Evolutionary conservation across 2,113 vertebrate species (phyloP).

Genomic region (Bubalus kerabau): DNA sequence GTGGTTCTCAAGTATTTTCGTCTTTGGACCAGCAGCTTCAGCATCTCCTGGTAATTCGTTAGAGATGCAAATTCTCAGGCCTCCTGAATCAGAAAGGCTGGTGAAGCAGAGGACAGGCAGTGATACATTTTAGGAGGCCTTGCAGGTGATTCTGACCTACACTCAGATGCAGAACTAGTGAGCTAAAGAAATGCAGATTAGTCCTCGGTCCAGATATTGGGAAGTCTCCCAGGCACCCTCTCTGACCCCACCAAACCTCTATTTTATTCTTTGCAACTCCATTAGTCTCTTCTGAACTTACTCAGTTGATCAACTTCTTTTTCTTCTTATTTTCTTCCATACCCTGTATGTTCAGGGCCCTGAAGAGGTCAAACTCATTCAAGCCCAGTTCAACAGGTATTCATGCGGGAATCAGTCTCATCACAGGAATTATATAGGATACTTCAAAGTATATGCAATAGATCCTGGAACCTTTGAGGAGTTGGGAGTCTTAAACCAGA

Average conservation of each 20-base stretch:
- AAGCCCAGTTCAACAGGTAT: not conserved
- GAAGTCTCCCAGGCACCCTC: not conserved
- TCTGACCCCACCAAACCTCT: not conserved
- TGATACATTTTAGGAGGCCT: not conserved
- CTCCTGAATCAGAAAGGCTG: not conserved
- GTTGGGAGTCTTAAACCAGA: not conserved
- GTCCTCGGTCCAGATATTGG: not conserved
- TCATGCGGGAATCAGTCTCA: not conserved
- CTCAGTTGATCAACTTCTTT: not conserved
- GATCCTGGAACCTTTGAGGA: not conserved
- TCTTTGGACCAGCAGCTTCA: not conserved
- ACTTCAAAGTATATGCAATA: not conserved
- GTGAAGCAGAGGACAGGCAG: not conserved
- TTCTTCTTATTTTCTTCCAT: not conserved
- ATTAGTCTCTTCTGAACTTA: not conserved
- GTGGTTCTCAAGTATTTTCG: not conserved
- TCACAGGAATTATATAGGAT: not conserved
- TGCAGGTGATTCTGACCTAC: not conserved
- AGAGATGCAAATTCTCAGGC: not conserved
- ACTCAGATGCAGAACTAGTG: not conserved
- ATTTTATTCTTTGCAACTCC: not conserved
- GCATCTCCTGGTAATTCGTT: not conserved
- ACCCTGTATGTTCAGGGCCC: not conserved
- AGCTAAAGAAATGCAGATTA: not conserved
- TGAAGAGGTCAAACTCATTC: not conserved